These are phyloP conservation scores for Oscheius sp. DNA, from an alignment of 2,888 invertebrate genomes.

Conservation along the genomic window DNA sequence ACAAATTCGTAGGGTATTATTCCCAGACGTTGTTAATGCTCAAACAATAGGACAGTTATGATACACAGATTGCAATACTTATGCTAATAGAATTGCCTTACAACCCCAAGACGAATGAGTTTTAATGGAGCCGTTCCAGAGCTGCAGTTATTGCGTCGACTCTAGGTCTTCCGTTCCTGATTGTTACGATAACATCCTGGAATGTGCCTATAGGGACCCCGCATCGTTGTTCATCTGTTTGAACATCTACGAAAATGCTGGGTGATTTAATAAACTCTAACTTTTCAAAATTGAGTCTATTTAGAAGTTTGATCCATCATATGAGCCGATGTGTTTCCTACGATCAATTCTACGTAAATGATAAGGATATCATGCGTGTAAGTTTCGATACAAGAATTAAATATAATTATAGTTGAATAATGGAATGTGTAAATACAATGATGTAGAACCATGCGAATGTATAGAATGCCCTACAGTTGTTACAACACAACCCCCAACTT, in stretches of 20 bases:
- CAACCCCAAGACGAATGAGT: not conserved
- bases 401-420: slow-evolving; percentile 29
- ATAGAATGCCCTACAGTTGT: slow-evolving; percentile 38
- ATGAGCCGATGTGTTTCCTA: slow-evolving; percentile 49
- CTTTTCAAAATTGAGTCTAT: not conserved
- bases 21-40: slow-evolving; percentile 11
- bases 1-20: slow-evolving; percentile 21
- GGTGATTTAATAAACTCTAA: slow-evolving; percentile 21
- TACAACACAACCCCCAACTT: slow-evolving; percentile 27
- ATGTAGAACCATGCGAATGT: slow-evolving; percentile 47
- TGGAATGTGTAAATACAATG: slow-evolving; percentile 45
- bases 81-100: slow-evolving; percentile 6
- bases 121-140: slow-evolving; percentile 33
- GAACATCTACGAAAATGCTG: slow-evolving; percentile 48
- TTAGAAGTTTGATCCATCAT: slow-evolving; percentile 23
- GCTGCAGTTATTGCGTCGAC: slow-evolving; percentile 55
- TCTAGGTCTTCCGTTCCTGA: slow-evolving; percentile 49
- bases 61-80: slow-evolving; percentile 10
- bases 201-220: slow-evolving; percentile 59
- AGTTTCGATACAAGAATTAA: not conserved
- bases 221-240: slow-evolving; percentile 48
- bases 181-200: slow-evolving; percentile 58
- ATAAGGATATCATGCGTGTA: slow-evolving; percentile 31
- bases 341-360: slow-evolving; percentile 45
- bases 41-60: slow-evolving; percentile 11